A percentile compares a stretch with the other conserved stretches of the same genome.
Conservation (phyloP, 2,797 vertebrate species). For the Gobionotothen gibberifrons region DNA sequence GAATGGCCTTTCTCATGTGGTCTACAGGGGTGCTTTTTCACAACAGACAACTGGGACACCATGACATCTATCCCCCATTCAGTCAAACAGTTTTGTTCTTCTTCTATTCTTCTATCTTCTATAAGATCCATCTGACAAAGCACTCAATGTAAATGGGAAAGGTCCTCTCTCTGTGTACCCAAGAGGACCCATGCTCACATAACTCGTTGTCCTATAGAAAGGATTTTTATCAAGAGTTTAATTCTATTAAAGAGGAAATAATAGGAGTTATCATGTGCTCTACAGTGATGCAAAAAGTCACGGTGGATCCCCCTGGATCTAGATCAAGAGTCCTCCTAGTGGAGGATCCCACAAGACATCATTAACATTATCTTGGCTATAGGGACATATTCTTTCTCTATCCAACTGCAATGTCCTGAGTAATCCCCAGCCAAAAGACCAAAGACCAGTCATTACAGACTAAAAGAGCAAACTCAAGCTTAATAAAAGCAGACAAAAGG, state of each 20-base stretch:
- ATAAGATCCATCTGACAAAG: conserved; percentile 42
- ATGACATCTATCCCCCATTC: conserved; percentile 39
- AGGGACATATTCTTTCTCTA: conserved; percentile 61
- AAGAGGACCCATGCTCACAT: conserved; percentile 46
- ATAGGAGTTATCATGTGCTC: conserved; percentile 64
- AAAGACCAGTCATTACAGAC: conserved; percentile 47
- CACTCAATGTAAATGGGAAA: conserved; percentile 30
- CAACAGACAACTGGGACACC: conserved; percentile 26
- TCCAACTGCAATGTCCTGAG: conserved; percentile 54
- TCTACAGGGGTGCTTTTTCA: conserved; percentile 39
- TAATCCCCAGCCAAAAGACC: conserved; percentile 52
- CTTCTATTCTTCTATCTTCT: conserved; percentile 5
- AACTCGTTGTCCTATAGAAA: conserved; percentile 50
- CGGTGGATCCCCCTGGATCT: conserved; percentile 68
- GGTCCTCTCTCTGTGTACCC: conserved; percentile 20
- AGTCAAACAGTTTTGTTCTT: conserved; percentile 15
- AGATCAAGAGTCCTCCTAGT: conserved; percentile 60
- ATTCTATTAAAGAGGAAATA: conserved; percentile 73
- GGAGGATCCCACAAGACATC: conserved; percentile 78
- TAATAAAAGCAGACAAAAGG: conserved; percentile 49
- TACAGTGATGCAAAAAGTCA: conserved; percentile 49
- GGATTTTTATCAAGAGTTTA: conserved; percentile 63
- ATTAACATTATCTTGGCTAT: conserved; percentile 79
- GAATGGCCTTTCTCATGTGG: conserved; percentile 57
- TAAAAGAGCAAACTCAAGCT: conserved; percentile 58